phyloP scores from a whole-genome alignment of 2,797 vertebrate species.

The Spinibarbus caldwelli region DNA sequence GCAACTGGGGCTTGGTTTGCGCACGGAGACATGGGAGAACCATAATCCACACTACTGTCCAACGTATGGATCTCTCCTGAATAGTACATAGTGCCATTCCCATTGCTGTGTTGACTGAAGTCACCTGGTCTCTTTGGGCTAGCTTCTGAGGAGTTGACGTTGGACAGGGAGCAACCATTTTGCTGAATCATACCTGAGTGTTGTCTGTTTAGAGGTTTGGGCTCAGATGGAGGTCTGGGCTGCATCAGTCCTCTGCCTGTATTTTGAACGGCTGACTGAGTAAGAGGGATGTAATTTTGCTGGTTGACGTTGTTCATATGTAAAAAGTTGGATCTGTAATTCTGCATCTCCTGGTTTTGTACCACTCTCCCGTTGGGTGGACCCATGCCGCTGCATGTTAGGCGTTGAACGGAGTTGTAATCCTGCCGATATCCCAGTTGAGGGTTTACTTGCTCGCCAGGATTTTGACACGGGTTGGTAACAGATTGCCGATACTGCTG shows the following conservation, averaged over 20 bases:
- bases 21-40: conserved; percentile 75
- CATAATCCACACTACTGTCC: conserved; percentile 78
- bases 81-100: conserved; percentile 81
- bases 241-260: conserved; percentile 79
- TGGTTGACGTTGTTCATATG: conserved; percentile 74
- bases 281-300: conserved; percentile 71
- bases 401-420: conserved; percentile 72
- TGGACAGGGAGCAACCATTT: conserved; percentile 78
- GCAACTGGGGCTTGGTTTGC: conserved; percentile 66
- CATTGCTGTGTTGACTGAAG: conserved; percentile 67
- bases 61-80: conserved; percentile 92
- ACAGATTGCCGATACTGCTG: conserved; percentile 81
- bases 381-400: conserved; percentile 72
- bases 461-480: conserved; percentile 67
- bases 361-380: conserved; percentile 67
- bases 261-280: conserved; percentile 76
- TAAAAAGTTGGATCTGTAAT: conserved; percentile 78
- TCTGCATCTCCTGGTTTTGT: conserved; percentile 74
- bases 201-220: conserved; percentile 78
- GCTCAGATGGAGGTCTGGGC: conserved; percentile 85
- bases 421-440: conserved; percentile 81
- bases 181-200: conserved; percentile 75
- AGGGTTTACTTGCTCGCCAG: conserved; percentile 75
- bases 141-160: conserved; percentile 74
- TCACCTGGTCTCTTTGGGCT: conserved; percentile 79